A percentile compares a stretch with the other conserved stretches of the same genome.
These are phyloP conservation scores for Channa striata DNA, from an alignment of 2,797 vertebrate genomes.

Conservation along the genomic window DNA sequence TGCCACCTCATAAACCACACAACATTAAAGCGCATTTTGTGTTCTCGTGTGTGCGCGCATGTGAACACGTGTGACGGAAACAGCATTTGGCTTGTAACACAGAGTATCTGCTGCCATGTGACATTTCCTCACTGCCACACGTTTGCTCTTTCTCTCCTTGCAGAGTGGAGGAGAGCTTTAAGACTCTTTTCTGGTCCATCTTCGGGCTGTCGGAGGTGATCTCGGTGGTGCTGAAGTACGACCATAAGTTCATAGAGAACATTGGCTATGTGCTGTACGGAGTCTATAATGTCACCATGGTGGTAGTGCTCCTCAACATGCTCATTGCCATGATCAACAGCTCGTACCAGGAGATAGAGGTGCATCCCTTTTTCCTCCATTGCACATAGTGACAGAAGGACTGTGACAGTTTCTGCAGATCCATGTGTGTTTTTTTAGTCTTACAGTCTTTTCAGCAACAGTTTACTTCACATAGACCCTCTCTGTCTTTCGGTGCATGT, in stretches of 20 bases:
- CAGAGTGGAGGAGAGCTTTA: constrained; percentile 98
- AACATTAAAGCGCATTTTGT: constrained; percentile 27
- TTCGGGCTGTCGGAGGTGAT: constrained; percentile 97
- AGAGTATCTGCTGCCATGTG: constrained; percentile 1
- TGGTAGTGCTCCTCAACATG: constrained; percentile 98
- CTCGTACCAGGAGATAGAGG: constrained; percentile 99
- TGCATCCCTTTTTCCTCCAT: constrained; percentile 44
- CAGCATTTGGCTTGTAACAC: constrained; percentile 15
- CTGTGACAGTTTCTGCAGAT: too few species aligned
- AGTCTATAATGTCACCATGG: constrained; percentile 98
- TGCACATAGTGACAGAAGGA: too few species aligned
- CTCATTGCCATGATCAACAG: constrained; percentile 99
- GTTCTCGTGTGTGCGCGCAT: constrained; percentile 20
- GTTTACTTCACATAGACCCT: background rate
- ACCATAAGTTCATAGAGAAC: constrained; percentile 99
- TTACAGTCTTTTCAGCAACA: background rate
- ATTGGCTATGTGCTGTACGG: constrained; percentile 96
- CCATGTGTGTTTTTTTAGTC: background rate
- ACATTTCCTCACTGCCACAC: constrained; percentile 8
- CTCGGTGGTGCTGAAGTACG: constrained; percentile 97
- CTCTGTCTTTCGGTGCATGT: background rate
- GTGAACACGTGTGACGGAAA: constrained; percentile 17
- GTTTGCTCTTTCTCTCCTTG: constrained; percentile 33
- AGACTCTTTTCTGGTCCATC: constrained; percentile 99
- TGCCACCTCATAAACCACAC: constrained; percentile 63